Base-by-base conservation (phyloP, 2,113 vertebrate species). In the Onychostruthus taczanowskii region DNA sequence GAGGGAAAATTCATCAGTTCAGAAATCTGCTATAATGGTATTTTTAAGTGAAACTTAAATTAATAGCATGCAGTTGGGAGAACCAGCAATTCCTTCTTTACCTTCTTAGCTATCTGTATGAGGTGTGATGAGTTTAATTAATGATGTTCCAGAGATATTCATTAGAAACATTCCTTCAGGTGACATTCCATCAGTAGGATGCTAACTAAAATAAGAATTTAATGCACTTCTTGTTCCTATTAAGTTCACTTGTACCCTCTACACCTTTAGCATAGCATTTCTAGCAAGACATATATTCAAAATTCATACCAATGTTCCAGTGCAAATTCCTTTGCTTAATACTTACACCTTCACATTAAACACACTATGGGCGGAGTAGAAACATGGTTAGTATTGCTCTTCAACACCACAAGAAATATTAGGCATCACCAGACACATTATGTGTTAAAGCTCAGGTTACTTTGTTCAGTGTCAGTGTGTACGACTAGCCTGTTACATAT, bases 151-250 rank as follows among this genome's bases (percentile, higher is more conserved):
- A 74, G 37, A 80, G 87, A 62, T 74, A 80, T 43, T 59, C 41
- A 74, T 94, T 91, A 87, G 62, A 79, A 94, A 94, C 35, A n/a
- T 50, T 69, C 43, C 47, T 95, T 83, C 53, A 93, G 63, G 84
- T 35, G 41, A 69, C 21, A 50, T 31, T 59, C 13, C 17, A 50
- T 26, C 26, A 50, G 19, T 67, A 83, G 74, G 15, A 83, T 50
- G 31, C 56, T 79, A 87, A 41, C 46, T 95, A 74, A 96, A 93
- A 91, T 33, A 85, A 46, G 41, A 87, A 76, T 85, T 87, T 73
- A 62, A 94, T 83, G n/a, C 16, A 62, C 41, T 93, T 91, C 23
- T 31, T 86, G 37, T 78, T 88, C 43, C 0, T 3, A 53, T 81
- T 72, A 76, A 82, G 50, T 70, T 93, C 27, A 61, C 44, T 72